Percentiles rank a stretch among this genome's conserved stretches.
These are phyloP conservation scores for Mimumesa dahlbomi DNA, from an alignment of 2,888 invertebrate genomes.

Conservation along the genomic window DNA sequence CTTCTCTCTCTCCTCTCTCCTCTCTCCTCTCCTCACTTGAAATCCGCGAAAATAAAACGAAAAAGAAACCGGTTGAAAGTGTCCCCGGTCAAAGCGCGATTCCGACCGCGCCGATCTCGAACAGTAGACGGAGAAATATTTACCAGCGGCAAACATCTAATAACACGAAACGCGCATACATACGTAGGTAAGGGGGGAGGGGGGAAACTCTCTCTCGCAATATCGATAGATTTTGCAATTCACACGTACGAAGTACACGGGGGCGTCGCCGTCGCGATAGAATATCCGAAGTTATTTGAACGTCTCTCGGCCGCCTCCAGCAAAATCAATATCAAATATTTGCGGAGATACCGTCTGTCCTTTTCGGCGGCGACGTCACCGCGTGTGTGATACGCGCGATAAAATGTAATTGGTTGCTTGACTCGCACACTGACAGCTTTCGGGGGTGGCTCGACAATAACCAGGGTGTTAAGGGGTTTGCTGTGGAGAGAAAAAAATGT, in stretches of 20 bases:
- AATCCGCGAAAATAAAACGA: not conserved
- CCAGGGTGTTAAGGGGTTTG: not conserved
- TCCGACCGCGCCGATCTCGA: no score
- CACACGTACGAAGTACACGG: conserved; percentile 19
- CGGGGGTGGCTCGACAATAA: not conserved
- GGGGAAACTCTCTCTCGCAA: no score
- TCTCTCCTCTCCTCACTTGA: no score
- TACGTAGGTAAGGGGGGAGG: no score
- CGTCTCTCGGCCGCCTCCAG: conserved; percentile 27
- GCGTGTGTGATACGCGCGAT: conserved; percentile 18
- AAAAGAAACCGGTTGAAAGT: no score
- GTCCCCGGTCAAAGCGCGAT: no score
- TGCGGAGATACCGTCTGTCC: conserved; percentile 14
- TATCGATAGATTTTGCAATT: conserved; percentile 39
- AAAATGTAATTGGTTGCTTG: conserved; percentile 43
- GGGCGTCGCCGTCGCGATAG: conserved; percentile 17
- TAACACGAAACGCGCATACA: conserved; percentile 6
- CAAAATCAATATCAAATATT: conserved; percentile 53
- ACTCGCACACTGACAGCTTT: not conserved
- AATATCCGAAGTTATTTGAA: conserved; percentile 49
- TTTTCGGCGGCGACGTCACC: conserved; percentile 4
- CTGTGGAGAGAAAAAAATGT: no score
- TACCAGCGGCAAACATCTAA: conserved; percentile 23
- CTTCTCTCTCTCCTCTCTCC: no score
- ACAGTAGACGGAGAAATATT: conserved; percentile 4